Percentiles rank a stretch among this genome's conserved stretches.
Evolutionary conservation across 2,797 vertebrate genomes (phyloP).

Genomic region (Pantherophis alleghaniensis): DNA sequence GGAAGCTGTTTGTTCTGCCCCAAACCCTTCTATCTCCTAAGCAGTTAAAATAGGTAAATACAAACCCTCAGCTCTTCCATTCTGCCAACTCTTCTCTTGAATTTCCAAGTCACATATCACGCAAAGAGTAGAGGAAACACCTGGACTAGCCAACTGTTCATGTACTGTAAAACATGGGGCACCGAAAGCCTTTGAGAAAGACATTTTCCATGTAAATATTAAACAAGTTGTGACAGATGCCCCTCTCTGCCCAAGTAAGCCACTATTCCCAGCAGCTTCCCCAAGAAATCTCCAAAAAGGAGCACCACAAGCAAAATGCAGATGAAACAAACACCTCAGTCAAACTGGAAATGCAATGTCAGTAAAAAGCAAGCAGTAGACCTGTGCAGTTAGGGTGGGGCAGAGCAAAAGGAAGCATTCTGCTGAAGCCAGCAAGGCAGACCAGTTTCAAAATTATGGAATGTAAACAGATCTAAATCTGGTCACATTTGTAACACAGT

Average conservation of each 20-base stretch:
- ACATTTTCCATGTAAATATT: constrained; percentile 69
- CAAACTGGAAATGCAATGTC: constrained; percentile 1
- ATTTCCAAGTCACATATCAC: constrained; percentile 64
- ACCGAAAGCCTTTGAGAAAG: constrained; percentile 68
- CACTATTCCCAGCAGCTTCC: constrained; percentile 31
- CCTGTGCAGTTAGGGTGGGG: constrained; percentile 47
- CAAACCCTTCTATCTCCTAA: constrained; percentile 46
- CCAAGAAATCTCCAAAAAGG: constrained; percentile 11
- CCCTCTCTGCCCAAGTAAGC: constrained; percentile 27
- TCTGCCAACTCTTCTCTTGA: constrained; percentile 65
- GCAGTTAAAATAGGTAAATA: constrained; percentile 57
- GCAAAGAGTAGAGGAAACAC: constrained; percentile 65
- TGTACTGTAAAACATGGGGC: constrained; percentile 63
- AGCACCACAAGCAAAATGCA: constrained; percentile 29
- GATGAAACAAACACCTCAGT: constrained; percentile 13
- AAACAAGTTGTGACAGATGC: constrained; percentile 41
- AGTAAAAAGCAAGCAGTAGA: constrained; percentile 29
- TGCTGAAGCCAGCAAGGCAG: constrained; percentile 48
- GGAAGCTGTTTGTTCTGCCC: constrained; percentile 36
- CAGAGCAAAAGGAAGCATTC: background rate
- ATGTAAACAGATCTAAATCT: constrained; percentile 55
- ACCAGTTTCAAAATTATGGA: constrained; percentile 44
- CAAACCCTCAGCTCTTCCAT: constrained; percentile 62
- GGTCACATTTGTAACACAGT: constrained; percentile 43
- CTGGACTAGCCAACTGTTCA: constrained; percentile 62